These are phyloP conservation scores for Aphelenchoides besseyi DNA, from an alignment of 1,140 invertebrate species.

Conservation along the genomic window DNA sequence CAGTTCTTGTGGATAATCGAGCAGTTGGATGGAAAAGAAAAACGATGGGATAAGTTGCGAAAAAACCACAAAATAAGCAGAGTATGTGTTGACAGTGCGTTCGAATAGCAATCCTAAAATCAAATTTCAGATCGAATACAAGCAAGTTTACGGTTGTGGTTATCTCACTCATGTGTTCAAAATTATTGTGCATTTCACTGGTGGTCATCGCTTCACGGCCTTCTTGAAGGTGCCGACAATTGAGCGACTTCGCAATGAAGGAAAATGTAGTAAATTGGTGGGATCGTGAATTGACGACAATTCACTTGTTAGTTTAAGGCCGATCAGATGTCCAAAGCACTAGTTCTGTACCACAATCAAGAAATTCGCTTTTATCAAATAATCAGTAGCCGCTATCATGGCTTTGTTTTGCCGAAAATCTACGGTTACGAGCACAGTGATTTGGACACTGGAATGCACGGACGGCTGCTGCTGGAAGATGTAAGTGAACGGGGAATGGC, in stretches of 20 bases:
- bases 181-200: background rate
- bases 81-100: background rate
- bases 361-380: constrained; percentile 12
- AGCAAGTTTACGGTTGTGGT: background rate
- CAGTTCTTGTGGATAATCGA: constrained; percentile 14
- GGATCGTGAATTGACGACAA: background rate
- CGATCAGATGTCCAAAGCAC: constrained; percentile 17
- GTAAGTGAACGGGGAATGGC: background rate
- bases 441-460: background rate
- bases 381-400: background rate
- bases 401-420: constrained; percentile 5
- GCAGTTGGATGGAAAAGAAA: constrained; percentile 20
- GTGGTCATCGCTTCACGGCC: background rate
- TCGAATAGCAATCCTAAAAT: too few species aligned
- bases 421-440: constrained; percentile 14
- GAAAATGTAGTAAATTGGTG: background rate
- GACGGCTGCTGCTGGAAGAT: constrained; percentile 3
- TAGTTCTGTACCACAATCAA: constrained; percentile 13
- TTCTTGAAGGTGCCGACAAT: constrained; percentile 13
- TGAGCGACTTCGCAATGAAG: background rate
- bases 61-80: constrained; percentile 15
- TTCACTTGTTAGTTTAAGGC: background rate
- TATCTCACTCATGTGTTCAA: background rate
- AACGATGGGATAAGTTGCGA: constrained; percentile 9
- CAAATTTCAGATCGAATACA: background rate